Percentiles rank a stretch among this genome's conserved stretches.
These are phyloP conservation scores for Arenaria interpres DNA, from an alignment of 2,113 vertebrate genomes.

Conservation along the genomic window DNA sequence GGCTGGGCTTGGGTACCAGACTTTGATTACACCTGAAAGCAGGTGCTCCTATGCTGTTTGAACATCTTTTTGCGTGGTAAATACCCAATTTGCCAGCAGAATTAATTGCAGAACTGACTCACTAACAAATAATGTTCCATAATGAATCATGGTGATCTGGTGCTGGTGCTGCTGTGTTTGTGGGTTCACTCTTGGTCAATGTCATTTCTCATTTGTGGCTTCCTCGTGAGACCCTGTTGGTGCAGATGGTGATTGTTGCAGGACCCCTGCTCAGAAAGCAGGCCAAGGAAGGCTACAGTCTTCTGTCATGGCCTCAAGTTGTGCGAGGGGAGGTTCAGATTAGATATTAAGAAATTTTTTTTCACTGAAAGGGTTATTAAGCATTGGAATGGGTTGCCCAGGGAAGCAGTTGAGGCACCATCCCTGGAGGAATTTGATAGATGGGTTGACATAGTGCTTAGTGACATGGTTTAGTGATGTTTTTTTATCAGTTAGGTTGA, in stretches of 20 bases:
- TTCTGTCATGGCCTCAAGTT: not conserved
- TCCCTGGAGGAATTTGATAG: too few relatives aligned
- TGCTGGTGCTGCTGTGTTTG: not conserved
- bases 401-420: too few relatives aligned
- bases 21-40: not conserved
- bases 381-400: too few relatives aligned
- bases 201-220: not conserved
- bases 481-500: too few relatives aligned
- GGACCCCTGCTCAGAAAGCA: not conserved
- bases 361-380: too few relatives aligned
- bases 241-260: not conserved
- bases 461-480: too few relatives aligned
- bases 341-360: too few relatives aligned
- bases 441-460: too few relatives aligned
- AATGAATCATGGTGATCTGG: fast-evolving
- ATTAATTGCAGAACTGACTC: not conserved
- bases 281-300: not conserved
- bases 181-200: not conserved
- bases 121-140: fast-evolving
- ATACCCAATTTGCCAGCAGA: not conserved
- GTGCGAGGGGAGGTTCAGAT: too few relatives aligned
- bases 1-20: not conserved
- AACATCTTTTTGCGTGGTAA: not conserved
- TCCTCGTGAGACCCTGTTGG: not conserved
- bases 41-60: not conserved